phyloP scores from a whole-genome alignment of 2,888 invertebrate genomes.

The Darwinula stevensoni region DNA sequence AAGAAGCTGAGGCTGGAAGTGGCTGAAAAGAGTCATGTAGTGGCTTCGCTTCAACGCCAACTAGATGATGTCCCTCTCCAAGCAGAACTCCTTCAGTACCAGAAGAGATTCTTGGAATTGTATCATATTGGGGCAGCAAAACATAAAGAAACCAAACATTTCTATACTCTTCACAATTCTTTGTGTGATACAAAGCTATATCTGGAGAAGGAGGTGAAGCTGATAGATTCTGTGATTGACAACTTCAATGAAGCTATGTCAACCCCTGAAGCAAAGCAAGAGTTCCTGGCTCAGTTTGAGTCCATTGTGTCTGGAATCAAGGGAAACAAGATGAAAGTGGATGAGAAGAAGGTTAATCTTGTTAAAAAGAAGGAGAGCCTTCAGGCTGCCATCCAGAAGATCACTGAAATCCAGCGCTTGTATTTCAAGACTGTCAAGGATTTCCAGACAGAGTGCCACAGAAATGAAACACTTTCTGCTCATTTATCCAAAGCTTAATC shows the following conservation, averaged over 20 bases:
- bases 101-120: constrained; percentile 74
- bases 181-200: constrained; percentile 77
- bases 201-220: constrained; percentile 59
- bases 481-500: constrained; percentile 12
- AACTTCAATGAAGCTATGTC: constrained; percentile 53
- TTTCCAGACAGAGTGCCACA: constrained; percentile 38
- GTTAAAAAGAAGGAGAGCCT: constrained; percentile 25
- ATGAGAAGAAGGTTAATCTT: constrained; percentile 9
- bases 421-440: constrained; percentile 46
- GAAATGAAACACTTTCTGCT: constrained; percentile 28
- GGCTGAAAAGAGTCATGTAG: constrained; percentile 45
- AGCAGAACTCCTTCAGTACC: constrained; percentile 79
- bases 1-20: constrained; percentile 27
- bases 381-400: neutral
- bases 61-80: constrained; percentile 77
- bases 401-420: constrained; percentile 33
- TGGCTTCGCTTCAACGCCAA: constrained; percentile 48
- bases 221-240: constrained; percentile 64
- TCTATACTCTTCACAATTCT: constrained; percentile 82
- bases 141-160: constrained; percentile 90
- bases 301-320: constrained; percentile 66
- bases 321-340: constrained; percentile 45
- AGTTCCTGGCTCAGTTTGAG: constrained; percentile 69
- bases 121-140: constrained; percentile 87
- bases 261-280: constrained; percentile 42